Evolutionary conservation across 1,140 invertebrate genomes (phyloP).

Genomic region (Linepithema humile): DNA sequence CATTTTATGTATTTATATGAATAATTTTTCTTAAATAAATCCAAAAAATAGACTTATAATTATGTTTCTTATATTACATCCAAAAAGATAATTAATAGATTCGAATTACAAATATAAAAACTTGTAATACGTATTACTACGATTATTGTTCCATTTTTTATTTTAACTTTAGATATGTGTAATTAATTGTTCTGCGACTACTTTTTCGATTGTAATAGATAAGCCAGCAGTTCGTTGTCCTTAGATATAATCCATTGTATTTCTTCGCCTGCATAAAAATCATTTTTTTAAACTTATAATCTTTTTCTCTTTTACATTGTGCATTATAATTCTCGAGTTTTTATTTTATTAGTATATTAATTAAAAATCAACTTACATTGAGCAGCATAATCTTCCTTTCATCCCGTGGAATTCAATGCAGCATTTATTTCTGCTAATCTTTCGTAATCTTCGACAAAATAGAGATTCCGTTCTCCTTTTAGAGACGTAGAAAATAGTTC

Average conservation of each 20-base stretch:
- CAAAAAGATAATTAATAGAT: background rate
- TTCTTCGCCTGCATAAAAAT: background rate
- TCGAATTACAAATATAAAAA: background rate
- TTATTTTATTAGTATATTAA: background rate
- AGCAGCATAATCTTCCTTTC: background rate
- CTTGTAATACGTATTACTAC: background rate
- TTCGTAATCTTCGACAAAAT: background rate
- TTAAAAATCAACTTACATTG: background rate
- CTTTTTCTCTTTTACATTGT: background rate
- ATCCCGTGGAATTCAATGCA: background rate
- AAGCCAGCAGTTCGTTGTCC: background rate
- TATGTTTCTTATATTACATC: too few species aligned
- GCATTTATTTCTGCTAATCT: background rate
- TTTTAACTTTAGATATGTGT: background rate
- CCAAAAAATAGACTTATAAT: too few species aligned
- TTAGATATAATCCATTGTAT: slow-evolving; percentile 16
- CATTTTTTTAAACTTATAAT: background rate
- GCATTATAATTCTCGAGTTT: background rate
- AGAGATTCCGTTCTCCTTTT: slow-evolving; percentile 8
- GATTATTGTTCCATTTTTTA: background rate
- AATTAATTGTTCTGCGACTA: background rate
- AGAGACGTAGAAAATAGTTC: slow-evolving; percentile 8
- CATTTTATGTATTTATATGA: too few species aligned
- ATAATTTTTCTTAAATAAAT: too few species aligned
- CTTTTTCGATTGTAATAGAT: slow-evolving; percentile 10